Conservation (phyloP, 2,113 vertebrate genomes). For the Psophia crepitans region DNA sequence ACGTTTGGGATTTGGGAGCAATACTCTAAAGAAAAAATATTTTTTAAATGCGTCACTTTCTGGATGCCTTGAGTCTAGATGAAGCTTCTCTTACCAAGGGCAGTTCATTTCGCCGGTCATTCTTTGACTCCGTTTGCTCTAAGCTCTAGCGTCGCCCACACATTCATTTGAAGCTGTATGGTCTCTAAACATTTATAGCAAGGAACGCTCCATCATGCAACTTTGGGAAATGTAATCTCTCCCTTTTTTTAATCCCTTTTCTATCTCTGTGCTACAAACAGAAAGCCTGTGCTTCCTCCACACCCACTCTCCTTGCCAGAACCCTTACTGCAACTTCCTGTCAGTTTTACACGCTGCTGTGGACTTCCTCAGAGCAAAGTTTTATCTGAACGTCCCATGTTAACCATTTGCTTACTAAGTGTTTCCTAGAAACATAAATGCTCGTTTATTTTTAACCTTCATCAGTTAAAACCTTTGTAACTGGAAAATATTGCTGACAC, state of each 20-base stretch:
- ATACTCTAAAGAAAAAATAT: neutral
- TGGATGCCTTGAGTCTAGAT: neutral
- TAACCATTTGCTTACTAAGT: conserved; percentile 35
- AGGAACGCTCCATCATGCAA: neutral
- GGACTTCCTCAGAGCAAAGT: conserved; percentile 35
- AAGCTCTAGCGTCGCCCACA: neutral
- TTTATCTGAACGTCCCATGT: neutral
- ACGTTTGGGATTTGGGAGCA: neutral
- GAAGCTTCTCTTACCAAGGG: neutral
- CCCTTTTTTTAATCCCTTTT: neutral
- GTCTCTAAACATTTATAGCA: neutral
- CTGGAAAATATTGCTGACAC: neutral
- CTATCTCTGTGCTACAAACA: conserved; percentile 1
- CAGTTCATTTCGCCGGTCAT: neutral
- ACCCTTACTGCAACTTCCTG: conserved; percentile 57
- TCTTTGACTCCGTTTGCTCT: neutral
- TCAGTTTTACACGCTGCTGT: neutral
- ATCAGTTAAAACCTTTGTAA: neutral
- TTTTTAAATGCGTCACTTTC: neutral
- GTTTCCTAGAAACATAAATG: neutral
- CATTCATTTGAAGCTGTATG: neutral
- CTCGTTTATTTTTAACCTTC: neutral
- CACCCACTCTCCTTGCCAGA: conserved; percentile 41
- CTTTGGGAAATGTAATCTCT: neutral
- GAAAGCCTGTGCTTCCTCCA: conserved; percentile 25